Percentiles rank a stretch among this genome's conserved stretches.
These are phyloP conservation scores for Xestia ashworthii DNA, from an alignment of 2,888 invertebrate genomes.

Conservation along the genomic window DNA sequence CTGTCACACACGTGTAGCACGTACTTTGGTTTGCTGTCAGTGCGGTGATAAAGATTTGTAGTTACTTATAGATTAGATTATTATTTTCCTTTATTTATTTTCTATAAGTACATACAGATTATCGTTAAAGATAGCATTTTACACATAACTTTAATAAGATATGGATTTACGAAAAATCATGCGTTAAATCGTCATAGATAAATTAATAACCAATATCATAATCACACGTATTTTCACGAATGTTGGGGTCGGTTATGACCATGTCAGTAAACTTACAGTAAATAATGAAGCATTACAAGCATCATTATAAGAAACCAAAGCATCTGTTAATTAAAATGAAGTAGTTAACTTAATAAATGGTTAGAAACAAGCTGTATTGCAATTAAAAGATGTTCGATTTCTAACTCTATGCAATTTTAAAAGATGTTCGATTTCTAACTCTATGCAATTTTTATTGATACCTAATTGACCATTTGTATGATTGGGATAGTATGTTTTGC, in stretches of 20 bases:
- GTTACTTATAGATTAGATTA: background rate
- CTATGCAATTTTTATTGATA: background rate
- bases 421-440: background rate
- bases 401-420: background rate
- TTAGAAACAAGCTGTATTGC: background rate
- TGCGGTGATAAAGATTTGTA: slow-evolving; percentile 31
- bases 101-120: slow-evolving; percentile 15
- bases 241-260: background rate
- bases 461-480: background rate
- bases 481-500: background rate
- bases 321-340: background rate
- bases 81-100: too few species aligned
- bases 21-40: slow-evolving; percentile 12
- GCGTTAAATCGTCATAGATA: background rate
- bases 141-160: slow-evolving; percentile 16
- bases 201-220: background rate
- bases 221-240: background rate
- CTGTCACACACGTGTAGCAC: background rate
- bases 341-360: background rate
- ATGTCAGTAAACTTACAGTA: background rate
- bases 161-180: slow-evolving; percentile 20
- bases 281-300: background rate
- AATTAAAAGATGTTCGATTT: background rate
- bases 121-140: slow-evolving; percentile 24
- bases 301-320: background rate